phyloP scores from a whole-genome alignment of 2,797 vertebrate species.

The Discoglossus pictus region DNA sequence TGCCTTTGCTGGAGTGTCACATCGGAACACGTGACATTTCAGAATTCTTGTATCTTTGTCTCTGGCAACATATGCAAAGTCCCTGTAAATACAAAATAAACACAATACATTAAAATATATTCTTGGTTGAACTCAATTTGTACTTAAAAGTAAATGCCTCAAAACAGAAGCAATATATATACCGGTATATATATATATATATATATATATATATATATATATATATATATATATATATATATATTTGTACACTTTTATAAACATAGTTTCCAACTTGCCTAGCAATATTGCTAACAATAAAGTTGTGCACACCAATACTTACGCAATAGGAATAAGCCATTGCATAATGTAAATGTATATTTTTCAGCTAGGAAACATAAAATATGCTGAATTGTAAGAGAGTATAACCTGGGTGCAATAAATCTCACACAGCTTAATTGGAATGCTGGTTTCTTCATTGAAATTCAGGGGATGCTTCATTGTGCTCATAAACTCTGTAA shows the following conservation, averaged over 20 bases:
- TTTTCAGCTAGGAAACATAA: slow-evolving; percentile 40
- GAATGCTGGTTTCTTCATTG: slow-evolving; percentile 44
- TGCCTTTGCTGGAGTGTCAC: slow-evolving; percentile 96
- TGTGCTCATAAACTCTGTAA: slow-evolving; percentile 29
- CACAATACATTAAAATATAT: slow-evolving; percentile 31
- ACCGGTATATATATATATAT: too few relatives aligned
- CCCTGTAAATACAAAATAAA: slow-evolving; percentile 71
- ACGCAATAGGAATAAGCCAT: slow-evolving; percentile 39
- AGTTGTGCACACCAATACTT: too few relatives aligned
- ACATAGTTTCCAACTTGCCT: too few relatives aligned
- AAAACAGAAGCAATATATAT: too few relatives aligned
- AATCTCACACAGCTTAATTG: slow-evolving; percentile 49
- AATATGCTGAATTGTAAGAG: slow-evolving; percentile 42
- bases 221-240: too few relatives aligned
- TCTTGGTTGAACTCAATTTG: too few relatives aligned
- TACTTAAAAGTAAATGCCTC: too few relatives aligned
- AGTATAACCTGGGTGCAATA: slow-evolving; percentile 39
- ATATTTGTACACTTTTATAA: too few relatives aligned
- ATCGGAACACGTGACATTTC: slow-evolving; percentile 98
- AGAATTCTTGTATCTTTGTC: slow-evolving; percentile 95
- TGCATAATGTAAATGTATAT: slow-evolving; percentile 43
- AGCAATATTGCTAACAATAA: too few relatives aligned
- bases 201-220: too few relatives aligned
- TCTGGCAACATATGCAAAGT: slow-evolving; percentile 97
- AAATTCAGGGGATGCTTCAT: slow-evolving; percentile 35